Evolutionary conservation across 2,888 invertebrate genomes (phyloP).

Genomic region (Papilio gigon): DNA sequence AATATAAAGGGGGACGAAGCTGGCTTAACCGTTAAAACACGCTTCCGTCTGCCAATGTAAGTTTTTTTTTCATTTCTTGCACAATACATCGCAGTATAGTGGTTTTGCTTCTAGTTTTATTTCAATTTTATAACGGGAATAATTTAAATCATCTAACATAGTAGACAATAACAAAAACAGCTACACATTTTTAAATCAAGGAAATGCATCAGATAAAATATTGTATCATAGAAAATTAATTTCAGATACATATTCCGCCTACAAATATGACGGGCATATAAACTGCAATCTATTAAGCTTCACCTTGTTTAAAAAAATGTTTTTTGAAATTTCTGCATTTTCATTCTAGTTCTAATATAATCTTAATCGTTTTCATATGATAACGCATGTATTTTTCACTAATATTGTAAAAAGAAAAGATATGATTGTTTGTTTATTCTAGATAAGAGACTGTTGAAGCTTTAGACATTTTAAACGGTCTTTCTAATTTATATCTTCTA

Average conservation of each 20-base stretch:
- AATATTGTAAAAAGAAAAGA: no score
- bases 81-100: neutral
- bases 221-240: no score
- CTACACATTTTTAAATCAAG: neutral
- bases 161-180: neutral
- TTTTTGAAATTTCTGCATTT: no score
- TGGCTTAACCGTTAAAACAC: constrained; percentile 12
- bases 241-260: no score
- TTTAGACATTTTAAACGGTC: neutral
- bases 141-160: neutral
- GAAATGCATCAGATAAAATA: no score
- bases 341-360: no score
- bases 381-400: no score
- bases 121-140: neutral
- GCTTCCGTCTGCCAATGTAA: neutral
- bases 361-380: no score
- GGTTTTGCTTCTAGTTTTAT: neutral
- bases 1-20: neutral
- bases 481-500: neutral
- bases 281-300: no score
- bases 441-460: neutral
- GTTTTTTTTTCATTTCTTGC: neutral
- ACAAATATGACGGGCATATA: no score
- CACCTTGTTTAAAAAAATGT: no score
- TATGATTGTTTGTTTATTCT: no score